Conservation (phyloP, 1,140 invertebrate genomes). For the Pogonognathellus flavescens region DNA sequence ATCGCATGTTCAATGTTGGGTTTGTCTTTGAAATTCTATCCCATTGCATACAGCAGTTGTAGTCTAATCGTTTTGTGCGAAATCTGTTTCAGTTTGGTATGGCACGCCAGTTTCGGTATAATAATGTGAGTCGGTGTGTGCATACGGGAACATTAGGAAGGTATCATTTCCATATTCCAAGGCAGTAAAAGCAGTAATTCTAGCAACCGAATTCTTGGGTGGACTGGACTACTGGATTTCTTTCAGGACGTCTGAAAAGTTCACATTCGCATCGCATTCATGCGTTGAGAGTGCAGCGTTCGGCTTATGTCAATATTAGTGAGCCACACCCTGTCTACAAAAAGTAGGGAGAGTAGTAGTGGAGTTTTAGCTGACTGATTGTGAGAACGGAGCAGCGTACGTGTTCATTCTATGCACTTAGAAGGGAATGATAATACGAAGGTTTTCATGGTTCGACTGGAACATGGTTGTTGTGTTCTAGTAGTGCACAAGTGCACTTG, state of each 20-base stretch:
- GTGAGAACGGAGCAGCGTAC: background rate
- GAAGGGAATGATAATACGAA: conserved; percentile 5
- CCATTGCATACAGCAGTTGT: background rate
- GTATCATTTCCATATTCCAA: background rate
- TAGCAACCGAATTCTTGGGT: background rate
- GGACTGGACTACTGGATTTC: conserved; percentile 25
- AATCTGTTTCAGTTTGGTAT: conserved; percentile 20
- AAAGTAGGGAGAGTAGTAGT: conserved; percentile 27
- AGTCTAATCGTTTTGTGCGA: conserved; percentile 10
- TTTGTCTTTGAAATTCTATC: conserved; percentile 22
- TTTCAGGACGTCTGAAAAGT: conserved; percentile 9
- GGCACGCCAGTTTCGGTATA: background rate
- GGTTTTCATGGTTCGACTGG: conserved; percentile 50
- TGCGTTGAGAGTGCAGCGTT: conserved; percentile 47
- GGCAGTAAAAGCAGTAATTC: too few relatives aligned
- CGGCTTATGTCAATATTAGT: conserved; percentile 50
- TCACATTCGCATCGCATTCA: conserved; percentile 44
- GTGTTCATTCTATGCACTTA: background rate
- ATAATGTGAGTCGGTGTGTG: background rate
- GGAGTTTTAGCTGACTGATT: background rate
- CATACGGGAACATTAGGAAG: conserved; percentile 3
- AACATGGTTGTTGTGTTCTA: conserved; percentile 41
- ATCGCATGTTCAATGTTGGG: background rate
- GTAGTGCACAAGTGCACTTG: conserved; percentile 44
- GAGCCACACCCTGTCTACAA: conserved; percentile 49